Evolutionary conservation across 2,797 vertebrate species (phyloP).

Genomic region (Ciconia nigra): DNA sequence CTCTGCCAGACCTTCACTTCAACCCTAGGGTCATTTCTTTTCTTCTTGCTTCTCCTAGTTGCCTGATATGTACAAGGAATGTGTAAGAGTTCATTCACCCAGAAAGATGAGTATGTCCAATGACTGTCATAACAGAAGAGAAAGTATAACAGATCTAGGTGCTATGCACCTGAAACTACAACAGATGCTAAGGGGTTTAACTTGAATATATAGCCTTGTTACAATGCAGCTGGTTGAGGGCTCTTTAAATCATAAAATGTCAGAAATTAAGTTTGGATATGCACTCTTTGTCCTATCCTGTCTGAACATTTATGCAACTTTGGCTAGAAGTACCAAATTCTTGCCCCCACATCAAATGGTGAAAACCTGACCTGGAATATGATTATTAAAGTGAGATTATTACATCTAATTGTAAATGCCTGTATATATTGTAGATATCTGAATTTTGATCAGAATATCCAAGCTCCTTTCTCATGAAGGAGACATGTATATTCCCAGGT

Average conservation of each 20-base stretch:
- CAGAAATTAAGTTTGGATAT: neutral
- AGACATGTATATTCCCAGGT: neutral
- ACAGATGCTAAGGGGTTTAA: neutral
- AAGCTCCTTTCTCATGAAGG: neutral
- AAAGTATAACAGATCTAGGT: neutral
- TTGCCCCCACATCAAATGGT: neutral
- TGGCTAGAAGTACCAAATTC: neutral
- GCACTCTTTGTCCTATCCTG: neutral
- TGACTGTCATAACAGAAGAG: neutral
- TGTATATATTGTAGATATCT: neutral
- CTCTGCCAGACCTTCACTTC: neutral
- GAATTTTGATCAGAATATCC: neutral
- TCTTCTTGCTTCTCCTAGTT: neutral
- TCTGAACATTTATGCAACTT: neutral
- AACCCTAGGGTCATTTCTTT: neutral
- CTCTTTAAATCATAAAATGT: neutral
- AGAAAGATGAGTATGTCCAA: neutral
- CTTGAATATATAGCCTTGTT: neutral
- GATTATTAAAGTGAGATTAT: neutral
- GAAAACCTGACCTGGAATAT: neutral
- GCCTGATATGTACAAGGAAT: neutral
- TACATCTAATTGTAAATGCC: neutral
- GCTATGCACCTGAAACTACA: neutral
- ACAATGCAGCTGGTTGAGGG: neutral
- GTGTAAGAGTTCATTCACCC: neutral